These are phyloP conservation scores for Oxytorus armatus DNA, from an alignment of 2,888 invertebrate genomes.

Conservation along the genomic window DNA sequence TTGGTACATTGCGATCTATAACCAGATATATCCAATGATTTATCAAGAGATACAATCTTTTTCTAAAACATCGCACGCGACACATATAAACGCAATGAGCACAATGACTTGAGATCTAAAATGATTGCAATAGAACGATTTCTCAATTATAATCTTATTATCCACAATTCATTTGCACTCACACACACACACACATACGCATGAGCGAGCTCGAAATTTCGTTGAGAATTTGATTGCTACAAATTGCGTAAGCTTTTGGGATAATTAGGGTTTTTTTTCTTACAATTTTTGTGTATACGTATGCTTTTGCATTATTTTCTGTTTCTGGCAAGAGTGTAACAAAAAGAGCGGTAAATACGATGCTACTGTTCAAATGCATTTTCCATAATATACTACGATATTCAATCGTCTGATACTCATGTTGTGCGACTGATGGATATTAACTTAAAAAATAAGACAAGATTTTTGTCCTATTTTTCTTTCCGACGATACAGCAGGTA, in stretches of 20 bases:
- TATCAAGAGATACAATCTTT: constrained; percentile 24
- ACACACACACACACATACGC: constrained; percentile 25
- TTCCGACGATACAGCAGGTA: constrained; percentile 32
- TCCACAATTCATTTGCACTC: constrained; percentile 33
- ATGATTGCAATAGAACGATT: constrained; percentile 57
- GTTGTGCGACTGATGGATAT: no score
- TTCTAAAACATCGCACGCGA: constrained; percentile 17
- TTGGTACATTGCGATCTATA: constrained; percentile 41
- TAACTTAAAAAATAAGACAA: no score
- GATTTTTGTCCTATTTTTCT: background rate
- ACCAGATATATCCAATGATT: constrained; percentile 52
- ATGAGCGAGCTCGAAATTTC: constrained; percentile 6
- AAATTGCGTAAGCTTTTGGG: constrained; percentile 56
- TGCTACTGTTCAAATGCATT: background rate
- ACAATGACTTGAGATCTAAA: constrained; percentile 64
- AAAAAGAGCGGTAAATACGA: constrained; percentile 1
- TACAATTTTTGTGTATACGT: background rate
- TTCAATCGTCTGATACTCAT: no score
- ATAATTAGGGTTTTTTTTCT: constrained; percentile 37
- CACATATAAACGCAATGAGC: constrained; percentile 51
- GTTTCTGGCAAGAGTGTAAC: constrained; percentile 55
- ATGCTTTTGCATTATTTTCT: constrained; percentile 16
- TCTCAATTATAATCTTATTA: constrained; percentile 47
- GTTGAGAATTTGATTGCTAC: constrained; percentile 10
- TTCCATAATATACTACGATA: background rate